Base-by-base conservation (phyloP, 2,113 vertebrate genomes). In the Triplophysa tibetana region DNA sequence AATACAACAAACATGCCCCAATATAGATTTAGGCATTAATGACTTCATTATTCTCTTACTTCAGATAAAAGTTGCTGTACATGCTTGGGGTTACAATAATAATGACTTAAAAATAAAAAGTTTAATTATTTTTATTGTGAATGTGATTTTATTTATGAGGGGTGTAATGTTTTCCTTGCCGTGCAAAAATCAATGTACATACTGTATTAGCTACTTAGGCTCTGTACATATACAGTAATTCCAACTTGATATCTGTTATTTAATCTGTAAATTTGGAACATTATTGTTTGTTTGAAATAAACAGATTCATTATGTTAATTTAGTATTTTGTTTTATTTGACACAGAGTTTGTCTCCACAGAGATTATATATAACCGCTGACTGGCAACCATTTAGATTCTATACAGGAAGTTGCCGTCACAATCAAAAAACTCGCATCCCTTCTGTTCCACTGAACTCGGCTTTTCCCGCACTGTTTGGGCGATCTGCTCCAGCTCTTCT, bases 351-450 rank as follows among this genome's bases (percentile, higher is more conserved):
- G 5, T 38, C 33, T 38, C 33, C 33, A 38, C 0, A 7, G 0
- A 5, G 33, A 4, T 38, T 38, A 38, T 38, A 38, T 38, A 38
- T 38, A 38, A 38, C 33, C 33, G 7, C 33, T 38, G 33, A 38
- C 33, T 48, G 0, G 12, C 4, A 11, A 5, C 8, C 0, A 6
- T n/a, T 94, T 82, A 95, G 48, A 95, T 85, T 86, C 94, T 89
- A 76, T 95, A 96, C 45, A 96, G 84, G 83, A 96, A 94, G 79
- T 93, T 94, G 0, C 96, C 94, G 0, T 93, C 88, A 11, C 68
- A 70, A 64, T 96, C 95, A 85, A 93, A 96, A 85, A 94, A 93
- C 24, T 95, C 92, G 1, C 64, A 90, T 0, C 94, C 94, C 62
- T 87, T 88, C 83, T 92, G 91, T 38, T 90, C 77, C 1, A 90